phyloP scores from a whole-genome alignment of 2,888 invertebrate genomes.

The Chydorus sphaericus region DNA sequence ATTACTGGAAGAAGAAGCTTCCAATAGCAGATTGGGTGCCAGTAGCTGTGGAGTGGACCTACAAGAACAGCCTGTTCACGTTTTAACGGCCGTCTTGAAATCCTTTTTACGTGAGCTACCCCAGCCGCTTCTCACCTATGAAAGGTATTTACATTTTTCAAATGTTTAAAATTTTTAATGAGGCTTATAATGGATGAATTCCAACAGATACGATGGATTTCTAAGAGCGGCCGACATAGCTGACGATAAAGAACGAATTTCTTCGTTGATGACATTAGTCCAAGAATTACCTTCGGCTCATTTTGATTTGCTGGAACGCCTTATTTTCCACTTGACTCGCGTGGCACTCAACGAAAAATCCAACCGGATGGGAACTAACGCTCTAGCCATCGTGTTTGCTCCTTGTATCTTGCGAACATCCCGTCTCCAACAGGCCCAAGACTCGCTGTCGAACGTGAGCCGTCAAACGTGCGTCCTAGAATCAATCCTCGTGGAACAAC shows the following conservation, averaged over 20 bases:
- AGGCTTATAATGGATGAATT: too few species aligned
- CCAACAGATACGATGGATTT: conserved; percentile 94
- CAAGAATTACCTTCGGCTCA: conserved; percentile 79
- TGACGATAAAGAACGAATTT: conserved; percentile 64
- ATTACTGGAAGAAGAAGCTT: conserved; percentile 27
- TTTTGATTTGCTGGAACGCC: conserved; percentile 75
- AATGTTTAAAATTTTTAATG: too few species aligned
- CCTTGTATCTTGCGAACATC: conserved; percentile 83
- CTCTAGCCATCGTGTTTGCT: conserved; percentile 84
- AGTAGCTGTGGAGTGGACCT: conserved; percentile 8
- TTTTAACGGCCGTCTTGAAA: conserved; percentile 76
- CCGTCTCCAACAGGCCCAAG: conserved; percentile 75
- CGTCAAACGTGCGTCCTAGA: conserved; percentile 81
- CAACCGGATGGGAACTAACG: conserved; percentile 82
- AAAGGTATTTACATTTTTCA: too few species aligned
- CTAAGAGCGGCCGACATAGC: conserved; percentile 72
- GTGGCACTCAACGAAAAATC: conserved; percentile 72
- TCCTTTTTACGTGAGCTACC: conserved; percentile 79
- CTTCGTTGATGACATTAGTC: conserved; percentile 69
- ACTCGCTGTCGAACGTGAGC: conserved; percentile 76
- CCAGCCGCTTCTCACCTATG: conserved; percentile 81
- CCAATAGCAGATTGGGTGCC: not conserved
- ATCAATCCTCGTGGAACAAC: conserved; percentile 73
- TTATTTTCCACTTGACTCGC: conserved; percentile 78
- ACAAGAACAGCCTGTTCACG: conserved; percentile 69